Evolutionary conservation across 2,797 vertebrate species (phyloP), one percentile per base, ranked within the genome.

Genomic region (Carapus acus): DNA sequence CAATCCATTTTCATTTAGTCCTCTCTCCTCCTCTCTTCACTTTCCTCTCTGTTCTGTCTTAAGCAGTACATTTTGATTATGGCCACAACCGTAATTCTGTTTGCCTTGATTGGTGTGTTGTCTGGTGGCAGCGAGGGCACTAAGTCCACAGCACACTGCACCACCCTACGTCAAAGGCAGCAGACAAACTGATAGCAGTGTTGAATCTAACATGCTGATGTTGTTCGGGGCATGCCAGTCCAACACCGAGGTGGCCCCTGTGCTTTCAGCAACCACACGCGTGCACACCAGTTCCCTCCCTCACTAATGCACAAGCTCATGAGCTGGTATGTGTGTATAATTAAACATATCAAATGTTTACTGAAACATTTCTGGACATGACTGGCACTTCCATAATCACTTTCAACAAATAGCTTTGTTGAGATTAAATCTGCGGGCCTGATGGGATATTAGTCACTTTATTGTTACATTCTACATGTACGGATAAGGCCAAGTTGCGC

Each of bases 121-220:
- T 48, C 36, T 17, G 49, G n/a, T n/a, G 34, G 34, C 12, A 4
- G 44, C 1, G 5, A 21, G 50, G 48, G 47, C 38, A 48, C 14
- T 13, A 13, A 13, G 31, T 33, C 31, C 12, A 33, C 34, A 15
- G 34, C 56, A 75, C 40, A 59, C 57, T 27, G 50, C 48, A 69
- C 48, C 5, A 14, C 37, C 2, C 1, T 3, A 4, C 60, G 60
- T 58, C 60, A 62, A 45, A 54, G 51, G 43, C 55, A 46, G 56
- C 58, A 67, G 77, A 76, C 59, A 58, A 74, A 72, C 47, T 52
- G 44, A 79, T 43, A 41, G 58, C 20, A n/a, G 80, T 84, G 83
- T 87, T 68, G 84, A 82, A 83, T 83, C 52, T 81, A 85, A 74
- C 84, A 80, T 48, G 20, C 42, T 53, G 58, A 60, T 81, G 81